Conservation (phyloP, 2,888 invertebrate species). For the Linnaemya vulpina region DNA sequence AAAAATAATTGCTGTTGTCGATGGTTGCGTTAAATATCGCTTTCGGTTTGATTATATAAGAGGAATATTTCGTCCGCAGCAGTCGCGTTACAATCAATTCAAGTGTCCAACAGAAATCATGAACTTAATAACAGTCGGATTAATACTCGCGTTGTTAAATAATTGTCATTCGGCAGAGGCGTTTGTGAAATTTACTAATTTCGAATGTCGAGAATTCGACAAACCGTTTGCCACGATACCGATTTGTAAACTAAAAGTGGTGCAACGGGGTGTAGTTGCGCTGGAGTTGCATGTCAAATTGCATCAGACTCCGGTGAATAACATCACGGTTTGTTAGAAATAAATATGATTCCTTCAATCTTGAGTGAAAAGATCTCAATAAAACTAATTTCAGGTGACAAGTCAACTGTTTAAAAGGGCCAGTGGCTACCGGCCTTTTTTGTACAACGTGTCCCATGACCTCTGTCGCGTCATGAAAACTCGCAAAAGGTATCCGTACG, state of each 20-base stretch:
- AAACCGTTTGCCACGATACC: slow-evolving; percentile 15
- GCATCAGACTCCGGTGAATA: slow-evolving; percentile 33
- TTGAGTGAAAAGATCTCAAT: not conserved
- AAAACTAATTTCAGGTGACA: not conserved
- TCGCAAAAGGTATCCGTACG: not conserved
- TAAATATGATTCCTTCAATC: not conserved
- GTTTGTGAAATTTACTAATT: slow-evolving; percentile 29
- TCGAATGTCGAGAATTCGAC: slow-evolving; percentile 33
- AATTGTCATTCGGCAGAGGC: not conserved
- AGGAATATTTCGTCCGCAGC: not conserved
- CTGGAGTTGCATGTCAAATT: slow-evolving; percentile 33
- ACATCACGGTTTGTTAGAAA: slow-evolving; percentile 53
- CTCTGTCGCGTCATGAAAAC: slow-evolving; percentile 52
- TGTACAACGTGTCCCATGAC: slow-evolving; percentile 48
- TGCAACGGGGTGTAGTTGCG: slow-evolving; percentile 37
- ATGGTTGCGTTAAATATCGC: too few relatives aligned
- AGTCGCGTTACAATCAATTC: not conserved
- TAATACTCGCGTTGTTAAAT: not conserved
- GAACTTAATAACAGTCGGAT: not conserved
- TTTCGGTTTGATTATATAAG: not conserved
- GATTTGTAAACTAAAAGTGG: slow-evolving; percentile 46
- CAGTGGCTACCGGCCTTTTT: slow-evolving; percentile 57
- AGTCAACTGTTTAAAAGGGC: slow-evolving; percentile 3
- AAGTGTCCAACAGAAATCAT: not conserved
- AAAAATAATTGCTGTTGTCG: too few relatives aligned